A percentile compares a stretch with the other conserved stretches of the same genome.
These are phyloP conservation scores for Oxyteleia sp. DNA, from an alignment of 2,888 invertebrate species.

Conservation along the genomic window DNA sequence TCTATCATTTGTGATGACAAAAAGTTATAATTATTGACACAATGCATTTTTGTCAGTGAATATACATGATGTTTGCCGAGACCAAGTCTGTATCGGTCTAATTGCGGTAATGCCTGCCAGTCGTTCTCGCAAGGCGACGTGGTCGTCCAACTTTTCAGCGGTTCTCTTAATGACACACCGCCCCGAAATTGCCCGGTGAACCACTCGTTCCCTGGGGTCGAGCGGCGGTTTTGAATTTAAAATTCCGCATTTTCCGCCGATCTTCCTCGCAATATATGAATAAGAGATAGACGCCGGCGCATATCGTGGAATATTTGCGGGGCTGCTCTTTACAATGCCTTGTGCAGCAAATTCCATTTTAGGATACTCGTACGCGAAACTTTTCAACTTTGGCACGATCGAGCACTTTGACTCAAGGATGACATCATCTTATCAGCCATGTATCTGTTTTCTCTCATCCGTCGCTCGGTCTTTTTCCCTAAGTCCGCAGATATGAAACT, in stretches of 20 bases:
- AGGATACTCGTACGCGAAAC: conserved; percentile 51
- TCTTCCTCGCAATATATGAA: conserved; percentile 55
- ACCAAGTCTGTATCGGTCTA: conserved; percentile 81
- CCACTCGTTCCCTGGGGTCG: conserved; percentile 21
- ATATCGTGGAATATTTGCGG: conserved; percentile 43
- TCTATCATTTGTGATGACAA: too few species aligned
- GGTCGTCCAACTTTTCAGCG: conserved; percentile 63
- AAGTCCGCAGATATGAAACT: conserved; percentile 36
- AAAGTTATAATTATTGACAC: too few species aligned
- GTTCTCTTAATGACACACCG: too few species aligned
- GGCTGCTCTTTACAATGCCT: conserved; percentile 67
- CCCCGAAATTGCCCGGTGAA: conserved; percentile 5
- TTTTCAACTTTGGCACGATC: conserved; percentile 61
- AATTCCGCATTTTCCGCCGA: conserved; percentile 64
- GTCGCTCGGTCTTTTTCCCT: not conserved
- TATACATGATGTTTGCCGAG: conserved; percentile 83
- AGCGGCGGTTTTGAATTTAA: conserved; percentile 32
- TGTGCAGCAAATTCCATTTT: conserved; percentile 62
- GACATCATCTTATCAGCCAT: conserved; percentile 45
- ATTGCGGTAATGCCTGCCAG: conserved; percentile 80
- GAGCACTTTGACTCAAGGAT: conserved; percentile 53
- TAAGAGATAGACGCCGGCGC: conserved; percentile 40
- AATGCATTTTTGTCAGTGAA: too few species aligned
- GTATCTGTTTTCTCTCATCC: conserved; percentile 49
- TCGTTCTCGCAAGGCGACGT: not conserved